A percentile compares a stretch with the other conserved stretches of the same genome.
phyloP scores from a whole-genome alignment of 1,140 invertebrate genomes.

The Zeugodacus cucurbitae region DNA sequence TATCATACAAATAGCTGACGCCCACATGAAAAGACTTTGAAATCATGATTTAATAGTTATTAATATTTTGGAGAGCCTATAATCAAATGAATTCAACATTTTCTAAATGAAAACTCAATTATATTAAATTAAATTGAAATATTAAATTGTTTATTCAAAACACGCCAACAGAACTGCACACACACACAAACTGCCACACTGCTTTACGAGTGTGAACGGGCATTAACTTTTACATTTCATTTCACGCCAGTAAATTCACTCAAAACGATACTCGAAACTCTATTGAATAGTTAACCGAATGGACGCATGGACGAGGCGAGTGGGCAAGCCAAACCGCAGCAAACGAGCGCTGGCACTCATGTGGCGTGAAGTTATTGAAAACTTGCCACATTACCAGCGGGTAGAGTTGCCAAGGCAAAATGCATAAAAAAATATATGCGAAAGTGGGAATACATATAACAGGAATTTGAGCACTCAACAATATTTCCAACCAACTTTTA shows the following conservation, averaged over 20 bases:
- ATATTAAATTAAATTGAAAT: no score
- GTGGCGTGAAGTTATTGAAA: conserved; percentile 12
- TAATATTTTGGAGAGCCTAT: no score
- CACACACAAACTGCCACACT: no score
- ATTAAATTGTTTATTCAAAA: no score
- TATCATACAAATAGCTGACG: no score
- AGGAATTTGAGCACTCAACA: background rate
- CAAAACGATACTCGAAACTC: background rate
- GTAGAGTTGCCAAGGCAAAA: background rate
- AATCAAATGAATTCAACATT: no score
- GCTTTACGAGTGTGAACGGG: background rate
- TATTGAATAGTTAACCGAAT: conserved; percentile 17
- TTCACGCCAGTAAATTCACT: background rate
- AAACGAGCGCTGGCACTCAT: background rate
- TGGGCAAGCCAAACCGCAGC: background rate
- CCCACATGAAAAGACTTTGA: no score
- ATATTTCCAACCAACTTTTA: background rate
- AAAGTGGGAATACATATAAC: background rate
- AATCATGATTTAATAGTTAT: no score
- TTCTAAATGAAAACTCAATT: no score
- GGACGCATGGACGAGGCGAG: background rate
- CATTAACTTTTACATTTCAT: conserved; percentile 8
- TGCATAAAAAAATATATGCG: background rate
- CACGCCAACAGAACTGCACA: no score
- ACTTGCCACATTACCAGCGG: background rate